Percentiles rank a stretch among this genome's conserved stretches.
Evolutionary conservation across 2,113 vertebrate genomes (phyloP).

Genomic region (Bos taurus): ARS-UCD2.0 NC_037348.1:12022501-12023000

Average conservation of each 20-base stretch:
- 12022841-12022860: neutral
- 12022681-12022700: neutral
- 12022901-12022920: neutral
- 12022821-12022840: neutral
- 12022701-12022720: neutral
- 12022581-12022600: neutral
- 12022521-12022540: neutral
- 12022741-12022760: neutral
- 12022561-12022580: neutral
- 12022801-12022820: neutral
- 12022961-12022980: constrained; percentile 2
- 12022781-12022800: neutral
- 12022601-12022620: neutral
- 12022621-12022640: neutral
- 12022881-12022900: neutral
- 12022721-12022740: neutral
- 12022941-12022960: constrained; percentile 15
- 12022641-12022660: neutral
- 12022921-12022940: neutral
- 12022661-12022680: neutral
- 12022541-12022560: neutral
- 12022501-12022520: neutral
- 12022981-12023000: constrained; percentile 20
- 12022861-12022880: neutral
- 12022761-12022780: neutral